These are phyloP conservation scores for Psammodynastes pulverulentus DNA, from an alignment of 2,113 vertebrate species.

Conservation along the genomic window DNA sequence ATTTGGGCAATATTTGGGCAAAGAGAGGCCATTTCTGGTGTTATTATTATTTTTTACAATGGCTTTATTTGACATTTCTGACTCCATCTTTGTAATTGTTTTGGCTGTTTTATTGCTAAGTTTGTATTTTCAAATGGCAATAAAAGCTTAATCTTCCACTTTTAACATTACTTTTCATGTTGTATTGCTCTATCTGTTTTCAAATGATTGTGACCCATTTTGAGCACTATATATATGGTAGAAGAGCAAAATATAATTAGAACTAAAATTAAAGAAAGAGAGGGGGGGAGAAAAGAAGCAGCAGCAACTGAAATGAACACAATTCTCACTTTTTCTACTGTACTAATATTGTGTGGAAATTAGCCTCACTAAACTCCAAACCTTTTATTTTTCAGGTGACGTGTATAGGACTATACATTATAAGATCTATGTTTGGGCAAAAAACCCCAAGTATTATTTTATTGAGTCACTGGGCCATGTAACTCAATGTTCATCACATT, in stretches of 20 bases:
- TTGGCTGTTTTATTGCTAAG: neutral
- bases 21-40: neutral
- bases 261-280: neutral
- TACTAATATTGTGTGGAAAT: neutral
- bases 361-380: neutral
- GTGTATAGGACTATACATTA: neutral
- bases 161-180: neutral
- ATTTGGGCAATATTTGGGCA: neutral
- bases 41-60: neutral
- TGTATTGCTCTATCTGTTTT: neutral
- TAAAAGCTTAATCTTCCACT: neutral
- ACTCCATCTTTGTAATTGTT: neutral
- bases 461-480: neutral
- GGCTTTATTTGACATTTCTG: neutral
- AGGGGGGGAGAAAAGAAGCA: neutral
- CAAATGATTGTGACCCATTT: neutral
- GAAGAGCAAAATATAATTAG: neutral
- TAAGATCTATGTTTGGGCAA: neutral
- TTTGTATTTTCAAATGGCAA: neutral
- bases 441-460: neutral
- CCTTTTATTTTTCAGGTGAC: neutral
- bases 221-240: too few species aligned
- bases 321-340: neutral
- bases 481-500: constrained; percentile 40
- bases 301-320: neutral